These are phyloP conservation scores for Taxidea taxus DNA, from an alignment of 2,113 vertebrate species.

Conservation along the genomic window DNA sequence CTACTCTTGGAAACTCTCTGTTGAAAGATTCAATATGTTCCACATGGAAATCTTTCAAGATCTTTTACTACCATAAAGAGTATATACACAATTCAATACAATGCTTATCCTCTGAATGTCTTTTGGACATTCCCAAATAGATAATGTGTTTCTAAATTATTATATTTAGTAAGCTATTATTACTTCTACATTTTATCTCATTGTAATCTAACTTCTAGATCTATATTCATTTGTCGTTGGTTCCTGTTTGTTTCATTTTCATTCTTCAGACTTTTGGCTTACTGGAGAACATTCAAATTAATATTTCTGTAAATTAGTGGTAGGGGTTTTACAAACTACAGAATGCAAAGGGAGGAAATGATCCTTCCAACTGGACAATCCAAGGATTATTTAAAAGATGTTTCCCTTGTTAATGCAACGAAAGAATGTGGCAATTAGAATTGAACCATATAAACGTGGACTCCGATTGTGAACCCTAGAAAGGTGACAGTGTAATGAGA, in stretches of 20 bases:
- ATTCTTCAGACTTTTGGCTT: background rate
- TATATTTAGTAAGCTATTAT: background rate
- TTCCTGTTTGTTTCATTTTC: conserved; percentile 9
- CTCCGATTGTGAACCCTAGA: conserved; percentile 43
- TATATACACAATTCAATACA: background rate
- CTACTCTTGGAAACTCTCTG: background rate
- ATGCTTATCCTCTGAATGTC: background rate
- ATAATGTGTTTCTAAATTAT: background rate
- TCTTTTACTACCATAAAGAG: background rate
- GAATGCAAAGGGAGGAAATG: conserved; percentile 33
- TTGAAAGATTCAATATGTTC: background rate
- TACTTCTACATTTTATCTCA: conserved; percentile 16
- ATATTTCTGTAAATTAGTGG: background rate
- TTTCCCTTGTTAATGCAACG: conserved; percentile 40
- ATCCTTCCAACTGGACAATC: conserved; percentile 41
- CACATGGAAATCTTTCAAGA: background rate
- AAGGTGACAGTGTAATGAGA: conserved; percentile 64
- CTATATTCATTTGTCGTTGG: background rate
- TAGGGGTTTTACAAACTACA: background rate
- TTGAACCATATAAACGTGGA: conserved; percentile 38
- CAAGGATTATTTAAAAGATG: conserved; percentile 44
- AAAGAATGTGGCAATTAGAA: conserved; percentile 63
- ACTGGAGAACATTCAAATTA: conserved; percentile 21
- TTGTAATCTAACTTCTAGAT: background rate
- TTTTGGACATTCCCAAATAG: background rate